Evolutionary conservation across 2,113 vertebrate genomes (phyloP).

Genomic region (Cyanoramphus novaezelandiae): DNA sequence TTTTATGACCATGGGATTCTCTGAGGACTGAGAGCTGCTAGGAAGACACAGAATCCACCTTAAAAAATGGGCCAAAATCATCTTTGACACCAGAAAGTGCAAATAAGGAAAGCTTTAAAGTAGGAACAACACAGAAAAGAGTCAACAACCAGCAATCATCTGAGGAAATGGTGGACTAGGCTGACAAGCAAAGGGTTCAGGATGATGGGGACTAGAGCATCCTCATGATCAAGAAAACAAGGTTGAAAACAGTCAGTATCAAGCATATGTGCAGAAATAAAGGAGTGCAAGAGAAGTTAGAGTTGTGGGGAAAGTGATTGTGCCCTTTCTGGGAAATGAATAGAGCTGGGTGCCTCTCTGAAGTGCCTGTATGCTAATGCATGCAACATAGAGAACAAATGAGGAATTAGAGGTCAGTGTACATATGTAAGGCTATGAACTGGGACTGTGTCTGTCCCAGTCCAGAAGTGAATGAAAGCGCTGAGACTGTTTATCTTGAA

Average conservation of each 20-base stretch:
- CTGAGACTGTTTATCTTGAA: background rate
- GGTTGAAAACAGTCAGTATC: background rate
- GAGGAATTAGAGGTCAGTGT: background rate
- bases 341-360: background rate
- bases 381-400: background rate
- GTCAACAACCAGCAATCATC: background rate
- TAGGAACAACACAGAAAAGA: background rate
- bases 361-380: background rate
- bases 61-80: background rate
- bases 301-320: fast-evolving
- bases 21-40: background rate
- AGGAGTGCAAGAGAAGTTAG: background rate
- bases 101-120: background rate
- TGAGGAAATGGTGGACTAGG: background rate
- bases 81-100: background rate
- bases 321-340: background rate
- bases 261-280: background rate
- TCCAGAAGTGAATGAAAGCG: background rate
- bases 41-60: background rate
- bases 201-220: background rate
- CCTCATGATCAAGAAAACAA: background rate
- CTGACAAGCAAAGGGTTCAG: background rate
- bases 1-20: background rate
- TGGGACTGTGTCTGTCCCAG: background rate
- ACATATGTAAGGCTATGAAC: background rate